Percentiles rank a stretch among this genome's conserved stretches.
Conservation (phyloP, 2,888 invertebrate species). For the Apamea crenata region DNA sequence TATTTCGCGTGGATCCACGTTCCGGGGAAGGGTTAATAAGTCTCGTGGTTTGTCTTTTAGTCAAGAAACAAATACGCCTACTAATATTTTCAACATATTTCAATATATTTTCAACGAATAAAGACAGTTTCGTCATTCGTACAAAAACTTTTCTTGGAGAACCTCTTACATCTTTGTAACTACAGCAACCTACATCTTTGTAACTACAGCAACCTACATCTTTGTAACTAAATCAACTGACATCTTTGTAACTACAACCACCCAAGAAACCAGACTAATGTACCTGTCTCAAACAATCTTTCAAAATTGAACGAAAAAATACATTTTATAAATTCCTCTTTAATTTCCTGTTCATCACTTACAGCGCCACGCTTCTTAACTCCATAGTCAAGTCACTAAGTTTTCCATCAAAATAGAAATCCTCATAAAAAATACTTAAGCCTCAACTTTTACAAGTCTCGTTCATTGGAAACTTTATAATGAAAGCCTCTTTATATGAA, state of each 20-base stretch:
- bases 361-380: constrained; percentile 4
- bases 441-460: constrained; percentile 67
- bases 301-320: not conserved
- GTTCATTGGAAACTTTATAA: constrained; percentile 72
- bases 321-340: not conserved
- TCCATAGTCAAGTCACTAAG: constrained; percentile 37
- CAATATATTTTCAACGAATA: not conserved
- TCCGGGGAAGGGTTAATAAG: not conserved
- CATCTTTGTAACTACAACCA: not conserved
- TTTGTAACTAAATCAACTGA: too few relatives aligned
- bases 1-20: too few relatives aligned
- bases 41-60: not conserved
- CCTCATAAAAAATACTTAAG: constrained; percentile 66
- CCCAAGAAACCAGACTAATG: not conserved
- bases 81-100: too few relatives aligned
- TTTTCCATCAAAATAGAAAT: constrained; percentile 48
- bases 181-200: too few relatives aligned
- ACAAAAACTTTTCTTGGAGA: not conserved
- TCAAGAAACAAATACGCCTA: not conserved
- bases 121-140: not conserved
- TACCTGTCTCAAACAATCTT: not conserved
- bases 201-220: not conserved
- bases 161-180: too few relatives aligned
- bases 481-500: constrained; percentile 73
- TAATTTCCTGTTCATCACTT: constrained; percentile 30